Evolutionary conservation across 2,113 vertebrate species (phyloP).

Genomic region (Lepisosteus osseus): DNA sequence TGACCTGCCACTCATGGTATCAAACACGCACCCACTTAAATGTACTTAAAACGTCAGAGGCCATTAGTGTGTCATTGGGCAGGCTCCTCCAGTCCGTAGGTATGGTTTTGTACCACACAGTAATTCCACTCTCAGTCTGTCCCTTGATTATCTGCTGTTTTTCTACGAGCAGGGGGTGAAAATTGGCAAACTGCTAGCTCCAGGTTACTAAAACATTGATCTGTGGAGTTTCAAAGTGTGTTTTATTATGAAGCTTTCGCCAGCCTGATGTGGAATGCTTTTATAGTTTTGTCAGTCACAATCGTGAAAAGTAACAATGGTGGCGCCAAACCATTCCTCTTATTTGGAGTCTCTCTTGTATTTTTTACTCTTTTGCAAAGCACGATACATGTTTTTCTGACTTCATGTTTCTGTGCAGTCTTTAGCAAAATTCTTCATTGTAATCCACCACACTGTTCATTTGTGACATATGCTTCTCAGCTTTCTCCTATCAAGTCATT

Average conservation of each 20-base stretch:
- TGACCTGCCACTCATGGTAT: constrained; percentile 10
- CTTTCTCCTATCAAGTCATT: neutral
- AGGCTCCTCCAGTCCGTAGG: neutral
- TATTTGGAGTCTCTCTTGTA: too few relatives aligned
- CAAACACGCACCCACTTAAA: constrained; percentile 6
- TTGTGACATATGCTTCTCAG: neutral
- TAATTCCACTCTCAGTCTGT: neutral
- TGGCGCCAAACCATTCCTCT: too few relatives aligned
- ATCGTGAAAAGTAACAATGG: too few relatives aligned
- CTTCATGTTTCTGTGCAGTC: neutral
- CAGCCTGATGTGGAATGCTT: neutral
- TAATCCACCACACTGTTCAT: neutral
- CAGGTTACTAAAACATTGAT: constrained; percentile 3
- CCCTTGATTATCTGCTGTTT: constrained; percentile 1
- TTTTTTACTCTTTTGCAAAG: too few relatives aligned
- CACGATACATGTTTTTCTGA: neutral
- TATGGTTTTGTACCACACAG: neutral
- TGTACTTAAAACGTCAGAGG: constrained; percentile 13
- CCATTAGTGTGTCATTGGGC: constrained; percentile 1
- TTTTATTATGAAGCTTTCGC: neutral
- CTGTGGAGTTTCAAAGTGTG: neutral
- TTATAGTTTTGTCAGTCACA: neutral
- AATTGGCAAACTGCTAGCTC: neutral
- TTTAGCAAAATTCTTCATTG: neutral
- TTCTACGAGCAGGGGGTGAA: neutral